Evolutionary conservation across 2,797 vertebrate species (phyloP), one percentile per base, ranked within the genome.

Genomic region (Brachyrhaphis roseni): DNA sequence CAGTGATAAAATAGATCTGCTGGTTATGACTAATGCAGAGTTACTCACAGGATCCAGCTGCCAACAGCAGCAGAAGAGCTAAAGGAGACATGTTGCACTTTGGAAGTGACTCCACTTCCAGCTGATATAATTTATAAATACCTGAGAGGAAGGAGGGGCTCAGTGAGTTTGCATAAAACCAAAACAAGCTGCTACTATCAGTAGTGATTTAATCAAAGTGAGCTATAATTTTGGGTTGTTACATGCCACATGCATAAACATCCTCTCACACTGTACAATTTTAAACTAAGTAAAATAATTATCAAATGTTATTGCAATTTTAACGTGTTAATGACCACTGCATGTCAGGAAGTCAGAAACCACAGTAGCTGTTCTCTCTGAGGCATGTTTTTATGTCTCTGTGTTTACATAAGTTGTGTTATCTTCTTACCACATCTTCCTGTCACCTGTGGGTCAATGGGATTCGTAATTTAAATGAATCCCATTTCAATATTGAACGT

Each of bases 141-240:
- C 2, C 15, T 8, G 28, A 62, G 57, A 62, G 15, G 28, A 31
- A 62, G 28, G 57, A 62, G 57, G 28, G 2, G 28, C 59, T 34
- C 31, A 62, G 31, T 34, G 59, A 34, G 59, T 64, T 64, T 64
- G 59, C 59, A 64, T 64, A 36, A 64, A 64, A 64, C 34, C 59
- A 64, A 64, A 64, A 64, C 31, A 34, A 64, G 13, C 15, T 31
- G 8, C 36, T 64, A 34, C 28, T 2, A 34, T 62, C 15, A 62
- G 31, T 2, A n/a, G 31, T 18, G 26, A 5, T 34, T 34, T 34
- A 16, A 34, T 34, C 6, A 34, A 64, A 18, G 28, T 16, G 7
- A 36, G 15, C 7, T 53, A 8, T 53, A 53, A 53, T 53, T 53
- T 53, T 53, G 51, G 51, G 51, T 53, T 26, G 0, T 4, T 28